Conservation (phyloP, 1,140 invertebrate genomes). For the Campodea augens region DNA sequence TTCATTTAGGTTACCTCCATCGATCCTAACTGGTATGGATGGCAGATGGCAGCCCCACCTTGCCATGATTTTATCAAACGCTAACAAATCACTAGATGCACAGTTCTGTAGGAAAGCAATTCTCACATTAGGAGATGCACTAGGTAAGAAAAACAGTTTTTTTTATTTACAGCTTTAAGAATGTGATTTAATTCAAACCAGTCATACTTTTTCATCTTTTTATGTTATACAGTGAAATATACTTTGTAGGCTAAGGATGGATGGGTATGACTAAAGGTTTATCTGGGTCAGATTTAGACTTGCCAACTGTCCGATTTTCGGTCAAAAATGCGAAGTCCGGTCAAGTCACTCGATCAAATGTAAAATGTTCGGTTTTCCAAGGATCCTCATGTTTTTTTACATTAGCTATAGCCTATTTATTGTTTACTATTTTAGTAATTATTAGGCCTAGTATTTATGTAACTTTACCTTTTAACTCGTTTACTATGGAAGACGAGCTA, state of each 20-base stretch:
- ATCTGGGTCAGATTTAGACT: neutral
- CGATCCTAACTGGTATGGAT: too few relatives aligned
- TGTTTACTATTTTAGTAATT: too few relatives aligned
- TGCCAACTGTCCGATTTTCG: too few relatives aligned
- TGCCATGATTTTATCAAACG: slow-evolving; percentile 83
- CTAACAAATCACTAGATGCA: slow-evolving; percentile 46
- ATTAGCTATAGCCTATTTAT: too few relatives aligned
- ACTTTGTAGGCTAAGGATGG: neutral
- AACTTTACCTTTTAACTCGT: too few relatives aligned
- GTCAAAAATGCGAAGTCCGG: neutral
- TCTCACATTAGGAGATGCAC: slow-evolving; percentile 45
- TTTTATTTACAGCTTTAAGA: slow-evolving; percentile 3
- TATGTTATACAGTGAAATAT: neutral
- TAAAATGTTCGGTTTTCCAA: too few relatives aligned
- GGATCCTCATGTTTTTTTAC: too few relatives aligned
- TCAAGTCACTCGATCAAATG: neutral
- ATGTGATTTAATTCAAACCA: slow-evolving; percentile 3
- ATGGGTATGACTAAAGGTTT: neutral
- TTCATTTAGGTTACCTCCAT: too few relatives aligned
- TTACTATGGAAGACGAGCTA: too few relatives aligned
- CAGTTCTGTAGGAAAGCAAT: slow-evolving; percentile 70
- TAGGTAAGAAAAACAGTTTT: slow-evolving; percentile 23
- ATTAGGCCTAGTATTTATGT: too few relatives aligned
- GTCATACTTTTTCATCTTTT: neutral
- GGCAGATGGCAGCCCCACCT: slow-evolving; percentile 91